Evolutionary conservation across 2,888 invertebrate genomes (phyloP).

Genomic region (Pecten maximus): DNA sequence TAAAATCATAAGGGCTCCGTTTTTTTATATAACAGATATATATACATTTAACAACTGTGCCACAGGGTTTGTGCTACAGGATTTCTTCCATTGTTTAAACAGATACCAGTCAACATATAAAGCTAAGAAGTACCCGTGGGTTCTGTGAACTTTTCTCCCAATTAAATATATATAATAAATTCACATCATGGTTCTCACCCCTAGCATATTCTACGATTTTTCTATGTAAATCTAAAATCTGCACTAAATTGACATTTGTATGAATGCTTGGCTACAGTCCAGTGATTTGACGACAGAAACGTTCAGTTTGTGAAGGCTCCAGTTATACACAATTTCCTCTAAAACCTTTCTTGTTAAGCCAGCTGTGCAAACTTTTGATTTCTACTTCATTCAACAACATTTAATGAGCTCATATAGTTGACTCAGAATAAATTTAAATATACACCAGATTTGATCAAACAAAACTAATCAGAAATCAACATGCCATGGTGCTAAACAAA

Average conservation of each 20-base stretch:
- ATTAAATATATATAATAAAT: background rate
- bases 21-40: no score
- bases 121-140: no score
- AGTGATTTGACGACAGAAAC: conserved; percentile 2
- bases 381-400: background rate
- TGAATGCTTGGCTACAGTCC: background rate
- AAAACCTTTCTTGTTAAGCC: background rate
- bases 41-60: no score
- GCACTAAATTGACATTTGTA: conserved; percentile 5
- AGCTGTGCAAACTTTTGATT: background rate
- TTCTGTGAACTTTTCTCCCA: no score
- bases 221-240: background rate
- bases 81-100: no score
- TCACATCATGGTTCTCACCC: background rate
- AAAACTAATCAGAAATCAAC: background rate
- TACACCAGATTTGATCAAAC: background rate
- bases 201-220: background rate
- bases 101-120: no score
- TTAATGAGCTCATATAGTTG: background rate
- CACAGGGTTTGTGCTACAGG: no score
- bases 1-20: no score
- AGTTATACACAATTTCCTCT: background rate
- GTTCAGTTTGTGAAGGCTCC: background rate
- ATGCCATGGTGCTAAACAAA: background rate
- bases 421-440: background rate